Evolutionary conservation across 2,888 invertebrate species (phyloP), one percentile per base, ranked within the genome.

Genomic region (Flexamia atlantica): DNA sequence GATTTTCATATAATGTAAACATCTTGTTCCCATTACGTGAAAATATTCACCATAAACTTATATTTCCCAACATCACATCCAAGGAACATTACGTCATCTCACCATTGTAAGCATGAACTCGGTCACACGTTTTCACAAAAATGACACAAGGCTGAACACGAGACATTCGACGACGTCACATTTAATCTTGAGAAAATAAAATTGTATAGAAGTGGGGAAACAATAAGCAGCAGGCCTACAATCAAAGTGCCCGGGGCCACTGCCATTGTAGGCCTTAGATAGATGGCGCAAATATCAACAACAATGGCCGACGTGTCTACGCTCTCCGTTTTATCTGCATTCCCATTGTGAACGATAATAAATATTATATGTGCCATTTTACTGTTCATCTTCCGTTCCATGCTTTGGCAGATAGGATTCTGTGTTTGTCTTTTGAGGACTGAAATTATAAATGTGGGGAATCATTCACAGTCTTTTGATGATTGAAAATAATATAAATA

Each of bases 341-440:
- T 64, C 30, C 64, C 30, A 64, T 64, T 64, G 64, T 64, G 64
- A 17, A 12, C 9, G 64, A 64, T 64, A 64, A 64, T 64, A 64
- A 64, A 64, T 64, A 64, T 64, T 64, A 28, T 64, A 64, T 64
- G 64, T 64, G 64, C 64, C 64, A 64, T 64, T 64, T 57, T 64
- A 64, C 64, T 17, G 25, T 64, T 64, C 64, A 30, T 64, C 64
- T 64, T 64, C 17, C 64, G 30, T 30, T 25, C 14, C 28, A 28
- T 23, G 23, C 53, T 10, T 53, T 5, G 2, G 2, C 23, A 3
- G 53, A 53, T 53, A 46, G 17, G 17, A 46, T 10, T 17, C 46
- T 36, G 9, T 36, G 36, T n/a, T n/a, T n/a, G n/a, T n/a, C n/a
- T n/a, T n/a, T n/a, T n/a, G n/a, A n/a, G n/a, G n/a, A n/a, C n/a